Evolutionary conservation across 2,797 vertebrate species (phyloP), one percentile per base, ranked within the genome.

Genomic region (Acipenser transmontanus): DNA sequence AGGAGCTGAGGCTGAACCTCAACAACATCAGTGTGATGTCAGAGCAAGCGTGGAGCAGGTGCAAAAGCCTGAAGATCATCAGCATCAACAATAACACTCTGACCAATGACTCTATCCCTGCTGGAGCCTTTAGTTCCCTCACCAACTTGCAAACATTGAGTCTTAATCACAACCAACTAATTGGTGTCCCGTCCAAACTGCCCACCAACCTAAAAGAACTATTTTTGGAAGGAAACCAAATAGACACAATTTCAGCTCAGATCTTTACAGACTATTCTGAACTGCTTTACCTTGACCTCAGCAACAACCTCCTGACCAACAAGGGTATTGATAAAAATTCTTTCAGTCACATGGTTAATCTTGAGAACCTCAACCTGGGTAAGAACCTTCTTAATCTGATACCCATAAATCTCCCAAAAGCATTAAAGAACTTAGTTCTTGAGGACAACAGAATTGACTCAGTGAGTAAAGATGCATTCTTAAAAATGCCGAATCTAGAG

Each of bases 331-430:
- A 72, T 12, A 79, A 72, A 59, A 76, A 63, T 0, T 80, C 80
- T 2, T 83, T 92, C 17, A n/a, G 69, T 66, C 88, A 87, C 12
- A 64, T 74, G 17, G 84, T 77, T 57, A 77, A 69, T 70, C 72
- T 89, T 59, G 90, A 91, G 80, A 90, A 88, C 75, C 82, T 91
- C 49, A 88, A 88, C 64, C 72, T 88, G 62, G 84, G 82, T 64
- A 84, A 84, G 0, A 87, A 92, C 75, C 68, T 77, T n/a, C 72
- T 91, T 1, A 79, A 73, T 68, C 73, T 75, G 63, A 60, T 91
- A 56, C 85, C 84, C 3, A 73, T 68, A 12, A 76, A 85, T 70
- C 84, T 92, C 9, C 81, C 81, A 1, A 10, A 3, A 1, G 80
- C 79, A 9, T 73, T 84, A 1, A 90, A 89, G 76, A 81, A 86